These are phyloP conservation scores for Holotrichia oblita DNA, from an alignment of 1,140 invertebrate genomes.

Conservation along the genomic window DNA sequence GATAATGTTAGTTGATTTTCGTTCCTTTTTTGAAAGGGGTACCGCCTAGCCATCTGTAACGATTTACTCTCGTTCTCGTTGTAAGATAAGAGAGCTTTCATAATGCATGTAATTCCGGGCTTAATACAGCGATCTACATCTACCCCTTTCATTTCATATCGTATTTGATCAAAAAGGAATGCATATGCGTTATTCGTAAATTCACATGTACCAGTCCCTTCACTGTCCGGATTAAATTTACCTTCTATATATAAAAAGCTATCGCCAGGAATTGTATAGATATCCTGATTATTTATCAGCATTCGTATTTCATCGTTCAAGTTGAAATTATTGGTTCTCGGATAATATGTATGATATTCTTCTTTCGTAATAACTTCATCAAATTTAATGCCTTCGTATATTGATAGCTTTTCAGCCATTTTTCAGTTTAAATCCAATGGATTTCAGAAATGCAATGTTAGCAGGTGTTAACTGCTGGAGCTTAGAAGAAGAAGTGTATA, in stretches of 20 bases:
- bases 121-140: no score
- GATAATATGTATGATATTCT: conserved; percentile 25
- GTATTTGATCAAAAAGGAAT: no score
- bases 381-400: conserved; percentile 28
- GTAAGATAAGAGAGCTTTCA: no score
- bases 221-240: conserved; percentile 17
- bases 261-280: conserved; percentile 19
- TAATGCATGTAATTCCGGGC: no score
- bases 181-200: no score
- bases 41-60: no score
- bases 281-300: background rate
- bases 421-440: conserved; percentile 9
- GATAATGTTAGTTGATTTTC: no score
- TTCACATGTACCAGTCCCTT: no score
- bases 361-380: conserved; percentile 18
- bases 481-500: background rate
- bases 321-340: conserved; percentile 23
- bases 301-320: conserved; percentile 35
- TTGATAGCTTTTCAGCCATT: conserved; percentile 14
- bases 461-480: conserved; percentile 5
- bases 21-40: no score
- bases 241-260: conserved; percentile 18
- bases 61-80: no score
- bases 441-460: conserved; percentile 23
- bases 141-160: no score